Base-by-base conservation (phyloP, 30 jellyfish, hydroid and myxozoan species). In the Cassiopea xamachana region DNA sequence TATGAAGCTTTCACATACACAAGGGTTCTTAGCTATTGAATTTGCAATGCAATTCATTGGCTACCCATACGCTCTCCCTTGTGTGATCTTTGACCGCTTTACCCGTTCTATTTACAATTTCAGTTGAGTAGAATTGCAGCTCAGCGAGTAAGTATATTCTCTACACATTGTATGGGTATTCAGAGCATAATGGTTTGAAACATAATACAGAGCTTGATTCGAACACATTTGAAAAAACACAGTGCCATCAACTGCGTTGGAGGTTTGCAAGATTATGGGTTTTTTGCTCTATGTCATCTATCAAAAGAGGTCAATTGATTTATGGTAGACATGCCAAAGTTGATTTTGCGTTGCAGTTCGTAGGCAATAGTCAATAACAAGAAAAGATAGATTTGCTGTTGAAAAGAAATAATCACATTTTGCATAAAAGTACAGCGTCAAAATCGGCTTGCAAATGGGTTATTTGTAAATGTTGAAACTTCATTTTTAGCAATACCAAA, bases 71-170 rank as follows among this genome's bases (percentile, higher is more conserved):
- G 69, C 8, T 59, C 69, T 7, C 69, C 0, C 74, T 27, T 0
- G 74, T 43, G n/a, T 71, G 80, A 71, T 71, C 80, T 71, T 71
- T 71, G 80, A 71, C 80, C 80, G 10, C 7, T 2, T n/a, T 71
- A 71, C 80, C 80, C 15, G 80, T 71, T 27, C 17, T 71, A 10
- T 71, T 71, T 71, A 39, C 55, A 12, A 14, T 1, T 71, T 71
- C 39, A 15, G 7, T 13, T 19, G 46, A 67, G 15, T 67, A 16
- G 76, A 14, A 67, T 67, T 19, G 76, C 15, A 67, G 15, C 46
- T 5, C 27, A 19, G 27, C 46, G 6, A 14, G 64, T 3, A 55
- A 10, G 12, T 3, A 10, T 55, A 55, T 27, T 27, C 39, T 27
- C 39, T 27, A 27, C 39, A 27, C 39, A 27, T 27, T 27, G 39